phyloP scores from a whole-genome alignment of 2,797 vertebrate genomes.

The Phylloscopus collybita region DNA sequence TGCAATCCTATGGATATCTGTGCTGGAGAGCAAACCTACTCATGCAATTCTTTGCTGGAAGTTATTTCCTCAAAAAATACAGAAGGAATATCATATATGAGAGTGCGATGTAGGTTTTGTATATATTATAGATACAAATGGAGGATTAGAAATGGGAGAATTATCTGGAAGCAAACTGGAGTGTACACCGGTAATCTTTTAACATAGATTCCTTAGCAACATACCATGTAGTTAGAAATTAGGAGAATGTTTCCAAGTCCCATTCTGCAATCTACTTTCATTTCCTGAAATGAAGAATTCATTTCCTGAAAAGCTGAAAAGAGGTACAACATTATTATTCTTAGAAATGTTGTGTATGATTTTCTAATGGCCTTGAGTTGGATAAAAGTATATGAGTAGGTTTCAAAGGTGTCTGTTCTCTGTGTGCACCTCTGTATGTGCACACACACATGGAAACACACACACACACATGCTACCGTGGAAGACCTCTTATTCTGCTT shows the following conservation, averaged over 20 bases:
- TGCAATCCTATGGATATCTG: neutral
- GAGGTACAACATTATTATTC: neutral
- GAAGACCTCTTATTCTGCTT: neutral
- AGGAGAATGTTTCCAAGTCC: neutral
- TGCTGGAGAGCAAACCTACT: neutral
- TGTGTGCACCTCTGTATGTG: accelerated
- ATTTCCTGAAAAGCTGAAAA: neutral
- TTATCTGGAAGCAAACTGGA: neutral
- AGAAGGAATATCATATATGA: neutral
- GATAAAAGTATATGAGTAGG: neutral
- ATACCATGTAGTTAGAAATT: neutral
- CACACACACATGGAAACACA: too few species aligned
- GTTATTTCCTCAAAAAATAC: neutral
- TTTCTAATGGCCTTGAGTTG: neutral
- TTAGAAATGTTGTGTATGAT: neutral
- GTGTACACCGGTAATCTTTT: neutral
- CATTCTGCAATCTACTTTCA: neutral
- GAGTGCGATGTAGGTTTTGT: neutral
- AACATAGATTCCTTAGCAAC: neutral
- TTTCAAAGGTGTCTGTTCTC: neutral
- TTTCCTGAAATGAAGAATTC: neutral
- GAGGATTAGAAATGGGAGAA: neutral
- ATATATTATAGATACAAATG: neutral
- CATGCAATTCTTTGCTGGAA: neutral
- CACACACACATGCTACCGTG: neutral